A percentile compares a stretch with the other conserved stretches of the same genome.
These are phyloP conservation scores for Maccullochella peelii DNA, from an alignment of 2,113 vertebrate genomes.

Conservation along the genomic window DNA sequence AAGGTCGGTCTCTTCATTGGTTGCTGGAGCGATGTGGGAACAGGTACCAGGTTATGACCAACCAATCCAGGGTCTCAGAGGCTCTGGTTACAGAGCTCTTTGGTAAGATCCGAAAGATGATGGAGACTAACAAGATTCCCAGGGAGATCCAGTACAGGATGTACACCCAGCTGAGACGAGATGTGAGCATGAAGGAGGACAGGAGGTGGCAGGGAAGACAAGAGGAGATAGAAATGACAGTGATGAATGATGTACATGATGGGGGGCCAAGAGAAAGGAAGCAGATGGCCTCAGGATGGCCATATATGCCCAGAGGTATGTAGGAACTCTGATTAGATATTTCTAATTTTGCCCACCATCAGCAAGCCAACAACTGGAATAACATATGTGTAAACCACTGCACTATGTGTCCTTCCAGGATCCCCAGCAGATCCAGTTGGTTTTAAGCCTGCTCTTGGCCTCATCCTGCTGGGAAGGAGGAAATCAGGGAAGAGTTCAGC, in stretches of 20 bases:
- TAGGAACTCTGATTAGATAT: neutral
- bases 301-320: conserved; percentile 12
- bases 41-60: conserved; percentile 51
- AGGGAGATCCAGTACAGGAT: neutral
- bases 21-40: conserved; percentile 64
- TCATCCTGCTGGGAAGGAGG: conserved; percentile 73
- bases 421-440: neutral
- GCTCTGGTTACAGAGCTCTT: conserved; percentile 32
- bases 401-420: neutral
- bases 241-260: neutral
- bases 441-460: conserved; percentile 4
- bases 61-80: neutral
- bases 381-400: neutral
- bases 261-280: neutral
- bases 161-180: conserved; percentile 4
- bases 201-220: neutral
- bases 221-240: conserved; percentile 3
- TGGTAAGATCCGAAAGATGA: conserved; percentile 42
- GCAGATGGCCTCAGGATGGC: neutral
- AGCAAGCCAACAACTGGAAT: neutral
- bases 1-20: conserved; percentile 37
- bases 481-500: conserved; percentile 68
- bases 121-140: neutral
- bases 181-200: neutral
- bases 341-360: neutral